Conservation (phyloP, 2,113 vertebrate species). For the Sturnus vulgaris region DNA sequence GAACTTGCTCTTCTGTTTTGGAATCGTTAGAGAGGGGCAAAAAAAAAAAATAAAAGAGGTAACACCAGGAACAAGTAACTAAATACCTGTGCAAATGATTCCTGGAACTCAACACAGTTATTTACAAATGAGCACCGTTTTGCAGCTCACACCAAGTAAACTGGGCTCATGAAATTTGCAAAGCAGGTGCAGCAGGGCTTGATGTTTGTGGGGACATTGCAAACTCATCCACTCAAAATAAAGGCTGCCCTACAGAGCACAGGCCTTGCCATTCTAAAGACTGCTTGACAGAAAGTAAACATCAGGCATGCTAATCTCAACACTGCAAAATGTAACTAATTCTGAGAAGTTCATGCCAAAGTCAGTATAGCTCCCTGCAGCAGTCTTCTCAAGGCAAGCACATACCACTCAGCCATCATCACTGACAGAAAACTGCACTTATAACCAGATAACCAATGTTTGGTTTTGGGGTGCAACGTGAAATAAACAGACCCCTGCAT, state of each 20-base stretch:
- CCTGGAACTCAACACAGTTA: not conserved
- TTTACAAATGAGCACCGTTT: not conserved
- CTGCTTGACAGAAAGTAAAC: not conserved
- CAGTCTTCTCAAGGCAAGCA: not conserved
- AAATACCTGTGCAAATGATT: not conserved
- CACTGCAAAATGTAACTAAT: not conserved
- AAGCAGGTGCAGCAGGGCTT: not conserved
- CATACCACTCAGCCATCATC: not conserved
- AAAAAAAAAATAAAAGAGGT: accelerated
- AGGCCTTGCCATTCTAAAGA: not conserved
- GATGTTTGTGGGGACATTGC: not conserved
- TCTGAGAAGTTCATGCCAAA: not conserved
- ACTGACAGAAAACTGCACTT: not conserved
- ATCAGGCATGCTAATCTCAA: not conserved
- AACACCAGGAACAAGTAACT: not conserved
- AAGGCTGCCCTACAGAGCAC: not conserved
- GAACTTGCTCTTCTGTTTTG: not conserved
- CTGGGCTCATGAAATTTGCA: accelerated
- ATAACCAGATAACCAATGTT: not conserved
- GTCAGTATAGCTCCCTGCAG: accelerated
- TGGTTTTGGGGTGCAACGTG: not conserved
- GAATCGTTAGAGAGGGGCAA: accelerated
- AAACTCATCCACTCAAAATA: not conserved
- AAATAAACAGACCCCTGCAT: not conserved
- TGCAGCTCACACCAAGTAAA: not conserved